These are phyloP conservation scores for Pogonognathellus flavescens DNA, from an alignment of 1,140 invertebrate species.

Conservation along the genomic window DNA sequence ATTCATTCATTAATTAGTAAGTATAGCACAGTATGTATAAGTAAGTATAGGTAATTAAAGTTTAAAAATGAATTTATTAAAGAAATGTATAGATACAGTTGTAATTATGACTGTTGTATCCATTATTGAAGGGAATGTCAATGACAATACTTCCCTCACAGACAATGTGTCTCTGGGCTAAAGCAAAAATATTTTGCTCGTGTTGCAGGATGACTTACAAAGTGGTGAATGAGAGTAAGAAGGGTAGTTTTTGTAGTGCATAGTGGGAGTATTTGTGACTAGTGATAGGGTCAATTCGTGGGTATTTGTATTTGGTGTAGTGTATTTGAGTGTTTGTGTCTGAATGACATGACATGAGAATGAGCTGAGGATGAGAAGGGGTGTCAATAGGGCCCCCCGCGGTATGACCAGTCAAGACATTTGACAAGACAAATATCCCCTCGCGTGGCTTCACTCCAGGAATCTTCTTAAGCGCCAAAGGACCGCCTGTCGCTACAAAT, in stretches of 20 bases:
- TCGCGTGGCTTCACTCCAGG: slow-evolving; percentile 44
- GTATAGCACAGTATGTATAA: too few relatives aligned
- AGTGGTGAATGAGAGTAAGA: not conserved
- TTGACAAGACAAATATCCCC: slow-evolving; percentile 55
- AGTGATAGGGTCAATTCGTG: not conserved
- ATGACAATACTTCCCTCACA: too few relatives aligned
- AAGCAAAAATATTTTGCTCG: too few relatives aligned
- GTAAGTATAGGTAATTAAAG: too few relatives aligned
- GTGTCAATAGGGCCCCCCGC: slow-evolving; percentile 53
- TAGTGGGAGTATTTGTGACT: not conserved
- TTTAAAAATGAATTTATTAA: too few relatives aligned
- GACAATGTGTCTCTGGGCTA: too few relatives aligned
- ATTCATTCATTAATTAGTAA: too few relatives aligned
- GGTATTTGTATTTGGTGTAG: not conserved
- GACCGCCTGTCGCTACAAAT: slow-evolving; percentile 31
- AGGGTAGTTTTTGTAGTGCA: not conserved
- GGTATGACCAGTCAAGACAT: slow-evolving; percentile 45
- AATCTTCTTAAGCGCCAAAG: slow-evolving; percentile 54
- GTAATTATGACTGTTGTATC: too few relatives aligned
- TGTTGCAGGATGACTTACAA: too few relatives aligned
- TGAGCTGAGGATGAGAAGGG: slow-evolving; percentile 24
- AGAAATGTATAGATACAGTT: too few relatives aligned
- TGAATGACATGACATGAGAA: not conserved
- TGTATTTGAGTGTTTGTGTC: not conserved
- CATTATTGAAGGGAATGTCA: too few relatives aligned